Conservation (phyloP, 2,797 vertebrate species). For the Craterocephalus amniculus region DNA sequence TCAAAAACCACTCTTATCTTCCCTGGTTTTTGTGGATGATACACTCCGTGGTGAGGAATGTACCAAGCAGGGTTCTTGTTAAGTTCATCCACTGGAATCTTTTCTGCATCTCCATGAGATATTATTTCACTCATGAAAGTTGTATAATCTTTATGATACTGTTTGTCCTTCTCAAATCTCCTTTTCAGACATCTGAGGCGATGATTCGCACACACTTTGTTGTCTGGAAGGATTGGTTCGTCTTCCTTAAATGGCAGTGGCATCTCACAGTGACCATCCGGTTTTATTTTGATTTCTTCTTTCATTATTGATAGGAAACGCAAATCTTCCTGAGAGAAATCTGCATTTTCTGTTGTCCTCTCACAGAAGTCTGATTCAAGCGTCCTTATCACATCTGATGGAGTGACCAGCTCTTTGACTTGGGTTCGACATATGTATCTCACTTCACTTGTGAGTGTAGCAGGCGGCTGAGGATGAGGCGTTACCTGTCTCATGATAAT, state of each 20-base stretch:
- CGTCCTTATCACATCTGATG: slow-evolving; percentile 2
- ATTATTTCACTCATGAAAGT: slow-evolving; percentile 12
- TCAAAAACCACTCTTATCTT: not conserved
- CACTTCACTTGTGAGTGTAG: not conserved
- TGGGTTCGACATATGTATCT: slow-evolving; percentile 5
- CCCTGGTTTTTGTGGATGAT: not conserved
- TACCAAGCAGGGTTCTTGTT: not conserved
- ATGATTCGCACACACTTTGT: slow-evolving; percentile 1
- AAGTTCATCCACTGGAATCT: not conserved
- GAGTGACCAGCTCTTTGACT: slow-evolving; percentile 1
- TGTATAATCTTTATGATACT: not conserved
- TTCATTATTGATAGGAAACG: slow-evolving; percentile 10
- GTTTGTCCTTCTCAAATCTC: slow-evolving; percentile 9
- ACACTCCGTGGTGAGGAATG: slow-evolving; percentile 2
- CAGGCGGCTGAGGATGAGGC: not conserved
- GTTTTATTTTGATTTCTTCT: slow-evolving; percentile 9
- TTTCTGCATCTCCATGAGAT: not conserved
- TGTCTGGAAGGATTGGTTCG: slow-evolving; percentile 8
- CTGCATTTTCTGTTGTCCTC: slow-evolving; percentile 1
- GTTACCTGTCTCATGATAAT: slow-evolving; percentile 23
- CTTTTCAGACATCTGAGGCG: slow-evolving; percentile 8
- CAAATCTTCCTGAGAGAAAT: slow-evolving; percentile 4
- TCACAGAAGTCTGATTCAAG: slow-evolving; percentile 19
- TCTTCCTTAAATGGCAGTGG: slow-evolving; percentile 5
- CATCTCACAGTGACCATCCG: slow-evolving; percentile 10